These are phyloP conservation scores for Halcyon senegalensis DNA, from an alignment of 2,113 vertebrate species.

Conservation along the genomic window DNA sequence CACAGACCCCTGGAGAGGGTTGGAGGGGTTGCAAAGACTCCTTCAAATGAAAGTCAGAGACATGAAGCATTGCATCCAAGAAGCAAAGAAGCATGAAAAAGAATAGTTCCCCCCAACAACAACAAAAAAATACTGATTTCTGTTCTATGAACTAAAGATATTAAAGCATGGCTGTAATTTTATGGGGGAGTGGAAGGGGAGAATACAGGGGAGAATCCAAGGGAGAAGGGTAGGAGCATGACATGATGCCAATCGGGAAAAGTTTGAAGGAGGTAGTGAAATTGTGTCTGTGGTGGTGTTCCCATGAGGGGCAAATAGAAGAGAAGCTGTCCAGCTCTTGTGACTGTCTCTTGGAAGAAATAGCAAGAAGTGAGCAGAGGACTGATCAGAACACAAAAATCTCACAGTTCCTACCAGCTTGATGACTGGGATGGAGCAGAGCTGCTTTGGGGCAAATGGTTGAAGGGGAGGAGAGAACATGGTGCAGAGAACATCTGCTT, in stretches of 20 bases:
- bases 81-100: neutral
- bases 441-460: neutral
- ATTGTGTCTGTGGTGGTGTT: neutral
- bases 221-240: neutral
- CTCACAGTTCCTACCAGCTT: neutral
- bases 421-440: neutral
- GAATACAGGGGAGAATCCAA: neutral
- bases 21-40: neutral
- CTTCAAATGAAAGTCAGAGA: neutral
- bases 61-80: neutral
- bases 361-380: neutral
- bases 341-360: neutral
- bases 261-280: neutral
- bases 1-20: accelerated
- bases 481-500: neutral
- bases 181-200: neutral
- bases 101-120: no score
- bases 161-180: neutral
- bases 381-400: neutral
- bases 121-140: no score
- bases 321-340: neutral
- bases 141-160: neutral
- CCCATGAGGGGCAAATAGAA: neutral
- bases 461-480: neutral
- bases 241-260: neutral